Evolutionary conservation across 2,888 invertebrate species (phyloP), one percentile per base, ranked within the genome.

Genomic region (Aspidiotus destructor): DNA sequence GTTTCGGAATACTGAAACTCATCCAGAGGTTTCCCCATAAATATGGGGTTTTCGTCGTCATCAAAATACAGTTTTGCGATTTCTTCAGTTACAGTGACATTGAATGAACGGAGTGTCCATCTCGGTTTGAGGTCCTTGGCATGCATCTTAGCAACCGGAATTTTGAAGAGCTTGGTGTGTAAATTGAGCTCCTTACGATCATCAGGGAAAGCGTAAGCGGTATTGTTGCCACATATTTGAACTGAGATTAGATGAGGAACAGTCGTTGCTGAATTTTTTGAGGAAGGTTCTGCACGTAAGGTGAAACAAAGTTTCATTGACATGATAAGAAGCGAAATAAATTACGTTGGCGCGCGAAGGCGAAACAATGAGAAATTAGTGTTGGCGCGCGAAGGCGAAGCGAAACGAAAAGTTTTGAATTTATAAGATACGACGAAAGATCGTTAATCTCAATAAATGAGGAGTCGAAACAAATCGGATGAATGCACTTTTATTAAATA

Each of bases 61-160:
- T 55, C 16, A 15, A 55, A 55, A 15, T 55, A 55, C 11, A 15
- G 8, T 10, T 55, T 15, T 10, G 9, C 9, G 11, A 55, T n/a
- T 15, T 55, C 15, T n/a, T 55, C 16, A 15, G 55, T n/a, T n/a
- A 55, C 11, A 55, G 55, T 55, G 9, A 15, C 15, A n/a, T 55
- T 55, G 55, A 55, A 55, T 15, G 55, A 55, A 10, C 55, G 9
- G 9, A 10, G 9, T 15, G 16, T 55, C 55, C 16, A 55, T 55
- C 8, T 10, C 55, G 55, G 55, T 15, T n/a, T n/a, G 11, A 55
- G 15, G 55, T 55, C 55, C 55, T 55, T 55, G 9, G 9, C 15
- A n/a, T 10, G 8, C 55, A 55, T 55, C 15, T 55, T 55, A 55
- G 55, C 55, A n/a, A 55, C 15, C 15, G 16, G 55, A n/a, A 55